These are phyloP conservation scores for Progne subis DNA, from an alignment of 2,113 vertebrate genomes.

Conservation along the genomic window DNA sequence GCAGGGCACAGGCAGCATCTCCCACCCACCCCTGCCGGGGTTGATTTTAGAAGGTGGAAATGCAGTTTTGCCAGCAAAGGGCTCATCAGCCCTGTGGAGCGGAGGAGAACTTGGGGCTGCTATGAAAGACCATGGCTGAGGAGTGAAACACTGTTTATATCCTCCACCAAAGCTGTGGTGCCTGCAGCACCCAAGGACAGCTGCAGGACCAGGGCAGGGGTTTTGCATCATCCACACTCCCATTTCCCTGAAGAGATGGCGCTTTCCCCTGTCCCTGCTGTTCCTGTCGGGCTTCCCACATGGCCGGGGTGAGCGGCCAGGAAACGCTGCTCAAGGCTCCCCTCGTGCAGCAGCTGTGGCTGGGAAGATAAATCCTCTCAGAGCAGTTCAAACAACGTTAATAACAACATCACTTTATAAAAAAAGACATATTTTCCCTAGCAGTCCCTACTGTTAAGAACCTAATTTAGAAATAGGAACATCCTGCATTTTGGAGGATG, in stretches of 20 bases:
- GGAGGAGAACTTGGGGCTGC: fast-evolving
- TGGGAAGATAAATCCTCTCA: neutral
- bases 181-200: neutral
- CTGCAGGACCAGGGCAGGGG: neutral
- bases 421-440: neutral
- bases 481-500: fast-evolving
- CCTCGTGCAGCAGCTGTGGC: fast-evolving
- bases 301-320: fast-evolving
- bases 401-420: neutral
- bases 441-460: neutral
- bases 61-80: neutral
- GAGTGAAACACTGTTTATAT: fast-evolving
- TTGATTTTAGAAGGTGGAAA: neutral
- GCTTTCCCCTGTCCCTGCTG: neutral
- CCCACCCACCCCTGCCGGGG: fast-evolving
- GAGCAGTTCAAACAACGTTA: fast-evolving
- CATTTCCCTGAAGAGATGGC: fast-evolving
- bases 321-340: fast-evolving
- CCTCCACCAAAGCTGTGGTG: fast-evolving
- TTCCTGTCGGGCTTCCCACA: fast-evolving
- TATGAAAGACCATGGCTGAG: fast-evolving
- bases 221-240: neutral
- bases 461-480: neutral
- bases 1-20: neutral
- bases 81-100: fast-evolving